Conservation (phyloP, 2,888 invertebrate species). For the Ophion costatus region DNA sequence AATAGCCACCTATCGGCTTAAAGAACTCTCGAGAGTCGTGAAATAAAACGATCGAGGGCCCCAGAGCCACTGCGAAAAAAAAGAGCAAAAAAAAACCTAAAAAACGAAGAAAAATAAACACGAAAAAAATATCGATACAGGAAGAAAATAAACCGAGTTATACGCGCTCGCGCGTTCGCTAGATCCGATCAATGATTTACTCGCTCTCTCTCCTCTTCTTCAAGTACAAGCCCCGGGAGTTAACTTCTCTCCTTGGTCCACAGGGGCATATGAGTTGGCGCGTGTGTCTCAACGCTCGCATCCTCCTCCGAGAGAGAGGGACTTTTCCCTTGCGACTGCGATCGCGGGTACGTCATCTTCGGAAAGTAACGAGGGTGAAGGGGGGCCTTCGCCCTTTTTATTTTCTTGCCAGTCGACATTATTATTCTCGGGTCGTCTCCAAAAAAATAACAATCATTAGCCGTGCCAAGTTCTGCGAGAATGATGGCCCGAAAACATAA, state of each 20-base stretch:
- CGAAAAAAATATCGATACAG: not conserved
- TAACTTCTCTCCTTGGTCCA: conserved; percentile 35
- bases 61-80: conserved; percentile 10
- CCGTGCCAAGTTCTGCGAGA: too few species aligned
- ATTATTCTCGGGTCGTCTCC: too few species aligned
- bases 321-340: not conserved
- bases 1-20: conserved; percentile 70
- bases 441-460: too few species aligned
- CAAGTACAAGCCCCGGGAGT: conserved; percentile 19
- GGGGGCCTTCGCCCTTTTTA: too few species aligned
- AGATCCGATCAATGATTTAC: conserved; percentile 75
- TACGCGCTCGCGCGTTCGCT: conserved; percentile 64
- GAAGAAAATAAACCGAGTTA: conserved; percentile 57
- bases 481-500: too few species aligned
- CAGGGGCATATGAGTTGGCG: conserved; percentile 36
- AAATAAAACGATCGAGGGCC: conserved; percentile 44
- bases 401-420: too few species aligned
- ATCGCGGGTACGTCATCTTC: too few species aligned
- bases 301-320: not conserved
- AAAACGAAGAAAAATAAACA: conserved; percentile 2
- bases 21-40: conserved; percentile 49
- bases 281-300: conserved; percentile 31
- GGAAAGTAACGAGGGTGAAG: too few species aligned
- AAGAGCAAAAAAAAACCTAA: not conserved
- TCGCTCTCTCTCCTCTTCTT: conserved; percentile 42